A percentile compares a stretch with the other conserved stretches of the same genome.
Evolutionary conservation across 2,797 vertebrate genomes (phyloP).

Genomic region (Enteromius mattozi): DNA sequence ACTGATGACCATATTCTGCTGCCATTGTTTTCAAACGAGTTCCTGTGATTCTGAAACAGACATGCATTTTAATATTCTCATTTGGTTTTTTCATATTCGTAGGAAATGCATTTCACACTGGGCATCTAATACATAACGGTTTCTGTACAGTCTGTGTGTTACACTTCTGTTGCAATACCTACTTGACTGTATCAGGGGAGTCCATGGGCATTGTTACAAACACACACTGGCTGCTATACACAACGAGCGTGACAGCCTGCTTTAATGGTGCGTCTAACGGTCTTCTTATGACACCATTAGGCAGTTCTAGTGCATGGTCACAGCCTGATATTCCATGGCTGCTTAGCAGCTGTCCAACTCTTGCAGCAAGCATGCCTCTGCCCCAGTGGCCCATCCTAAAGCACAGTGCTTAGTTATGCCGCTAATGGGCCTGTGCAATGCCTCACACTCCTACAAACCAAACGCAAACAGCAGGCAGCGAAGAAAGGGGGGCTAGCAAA

Average conservation of each 20-base stretch:
- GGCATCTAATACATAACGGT: background rate
- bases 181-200: slow-evolving; percentile 24
- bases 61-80: background rate
- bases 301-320: slow-evolving; percentile 66
- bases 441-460: slow-evolving; percentile 47
- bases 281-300: slow-evolving; percentile 72
- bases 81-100: background rate
- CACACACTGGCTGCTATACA: slow-evolving; percentile 25
- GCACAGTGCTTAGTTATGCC: slow-evolving; percentile 50
- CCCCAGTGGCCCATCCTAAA: slow-evolving; percentile 59
- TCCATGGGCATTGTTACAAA: slow-evolving; percentile 39
- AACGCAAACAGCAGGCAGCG: slow-evolving; percentile 26
- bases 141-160: background rate
- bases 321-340: slow-evolving; percentile 64
- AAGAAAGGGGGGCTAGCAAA: slow-evolving; percentile 2
- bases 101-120: background rate
- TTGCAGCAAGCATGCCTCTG: slow-evolving; percentile 52
- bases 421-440: slow-evolving; percentile 53
- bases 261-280: slow-evolving; percentile 71
- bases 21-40: background rate
- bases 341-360: slow-evolving; percentile 63
- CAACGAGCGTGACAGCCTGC: slow-evolving; percentile 48
- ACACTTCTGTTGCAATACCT: slow-evolving; percentile 26
- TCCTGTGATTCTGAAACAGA: background rate
- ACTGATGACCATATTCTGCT: background rate